Conservation (phyloP, 2,113 vertebrate species). For the Argyrosomus japonicus region DNA sequence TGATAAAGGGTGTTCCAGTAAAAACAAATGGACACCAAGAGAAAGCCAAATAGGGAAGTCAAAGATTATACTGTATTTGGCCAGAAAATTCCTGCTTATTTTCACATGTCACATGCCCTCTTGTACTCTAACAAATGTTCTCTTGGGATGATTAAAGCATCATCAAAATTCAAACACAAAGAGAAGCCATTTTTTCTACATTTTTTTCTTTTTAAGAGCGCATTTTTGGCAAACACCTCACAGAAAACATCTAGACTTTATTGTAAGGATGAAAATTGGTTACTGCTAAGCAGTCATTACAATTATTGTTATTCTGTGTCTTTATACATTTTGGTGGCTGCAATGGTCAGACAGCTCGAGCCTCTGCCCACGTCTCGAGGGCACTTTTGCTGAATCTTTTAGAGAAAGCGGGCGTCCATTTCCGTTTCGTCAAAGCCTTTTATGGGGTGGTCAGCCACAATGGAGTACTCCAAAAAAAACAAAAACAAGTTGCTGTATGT, state of each 20-base stretch:
- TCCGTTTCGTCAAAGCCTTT: conserved; percentile 39
- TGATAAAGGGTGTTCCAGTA: conserved; percentile 50
- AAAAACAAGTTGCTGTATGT: not conserved
- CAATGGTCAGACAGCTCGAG: conserved; percentile 41
- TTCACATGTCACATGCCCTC: not conserved
- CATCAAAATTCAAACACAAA: not conserved
- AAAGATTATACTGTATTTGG: conserved; percentile 23
- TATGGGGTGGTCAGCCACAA: conserved; percentile 48
- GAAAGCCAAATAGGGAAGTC: conserved; percentile 28
- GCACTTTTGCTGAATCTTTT: conserved; percentile 35
- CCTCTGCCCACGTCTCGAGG: conserved; percentile 13
- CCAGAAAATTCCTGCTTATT: conserved; percentile 24
- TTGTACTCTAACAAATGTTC: not conserved
- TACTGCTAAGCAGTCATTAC: conserved; percentile 32
- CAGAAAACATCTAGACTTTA: not conserved
- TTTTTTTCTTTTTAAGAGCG: conserved; percentile 9
- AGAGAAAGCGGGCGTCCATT: conserved; percentile 51
- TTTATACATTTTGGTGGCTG: conserved; percentile 43
- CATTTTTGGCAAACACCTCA: conserved; percentile 18
- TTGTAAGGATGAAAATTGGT: not conserved
- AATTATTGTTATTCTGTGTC: conserved; percentile 55
- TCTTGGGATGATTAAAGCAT: not conserved
- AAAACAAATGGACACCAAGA: conserved; percentile 46
- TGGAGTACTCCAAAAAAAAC: not conserved
- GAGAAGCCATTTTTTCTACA: no score